Conservation (phyloP, 2,113 vertebrate genomes). For the Lophius piscatorius region DNA sequence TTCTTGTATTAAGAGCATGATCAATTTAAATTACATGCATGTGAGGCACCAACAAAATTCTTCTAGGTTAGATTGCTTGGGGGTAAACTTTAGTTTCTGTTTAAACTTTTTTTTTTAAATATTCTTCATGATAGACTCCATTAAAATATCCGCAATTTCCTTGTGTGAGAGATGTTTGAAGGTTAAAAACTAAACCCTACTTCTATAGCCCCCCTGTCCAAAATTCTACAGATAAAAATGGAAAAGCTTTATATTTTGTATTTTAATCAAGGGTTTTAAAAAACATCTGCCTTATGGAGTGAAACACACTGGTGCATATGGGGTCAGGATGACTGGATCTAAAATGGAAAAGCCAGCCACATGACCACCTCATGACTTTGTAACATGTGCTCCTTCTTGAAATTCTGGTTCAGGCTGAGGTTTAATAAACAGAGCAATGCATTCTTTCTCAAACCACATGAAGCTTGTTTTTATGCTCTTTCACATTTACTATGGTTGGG, state of each 20-base stretch:
- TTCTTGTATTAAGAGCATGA: slow-evolving; percentile 70
- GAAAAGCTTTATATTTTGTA: slow-evolving; percentile 65
- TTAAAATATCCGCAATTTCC: slow-evolving; percentile 44
- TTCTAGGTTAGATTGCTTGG: slow-evolving; percentile 59
- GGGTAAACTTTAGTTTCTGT: slow-evolving; percentile 55
- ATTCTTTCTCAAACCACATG: slow-evolving; percentile 19
- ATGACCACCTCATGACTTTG: slow-evolving; percentile 63
- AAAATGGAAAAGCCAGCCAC: slow-evolving; percentile 44
- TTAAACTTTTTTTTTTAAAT: slow-evolving; percentile 25
- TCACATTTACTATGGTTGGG: slow-evolving; percentile 7
- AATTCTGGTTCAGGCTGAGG: slow-evolving; percentile 11
- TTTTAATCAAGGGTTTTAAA: slow-evolving; percentile 33
- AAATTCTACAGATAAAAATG: slow-evolving; percentile 54
- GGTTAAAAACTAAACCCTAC: slow-evolving; percentile 30
- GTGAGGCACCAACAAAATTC: slow-evolving; percentile 63
- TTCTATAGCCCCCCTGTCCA: slow-evolving; percentile 63
- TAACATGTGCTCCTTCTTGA: slow-evolving; percentile 42
- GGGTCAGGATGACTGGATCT: too few species aligned
- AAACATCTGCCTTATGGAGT: slow-evolving; percentile 28
- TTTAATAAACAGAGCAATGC: slow-evolving; percentile 31
- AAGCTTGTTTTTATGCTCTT: slow-evolving; percentile 26
- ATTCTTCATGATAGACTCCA: slow-evolving; percentile 56
- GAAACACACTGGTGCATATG: slow-evolving; percentile 8
- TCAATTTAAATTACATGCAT: slow-evolving; percentile 66
- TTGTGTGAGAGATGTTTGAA: slow-evolving; percentile 54